Evolutionary conservation across 2,888 invertebrate genomes (phyloP), one percentile per base, ranked within the genome.

Genomic region (Crioceris asparagi): DNA sequence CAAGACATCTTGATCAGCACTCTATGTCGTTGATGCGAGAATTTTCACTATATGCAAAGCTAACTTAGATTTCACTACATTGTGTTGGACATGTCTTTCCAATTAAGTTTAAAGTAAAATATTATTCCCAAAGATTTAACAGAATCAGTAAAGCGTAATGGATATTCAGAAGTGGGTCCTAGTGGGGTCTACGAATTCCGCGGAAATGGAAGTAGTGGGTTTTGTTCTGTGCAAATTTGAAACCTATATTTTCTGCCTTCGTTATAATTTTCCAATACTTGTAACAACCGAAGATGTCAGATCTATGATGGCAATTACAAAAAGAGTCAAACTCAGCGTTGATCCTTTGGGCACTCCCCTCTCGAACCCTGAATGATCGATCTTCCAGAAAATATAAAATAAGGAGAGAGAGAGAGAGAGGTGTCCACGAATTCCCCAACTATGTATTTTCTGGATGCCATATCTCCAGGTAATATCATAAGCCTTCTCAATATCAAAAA

Each of bases 321-420:
- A 46, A 1, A 47, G 32, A 2, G 39, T 35, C 1, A 35, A 35
- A 15, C 43, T 43, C 1, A 48, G 33, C 7, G 36, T 38, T 3
- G 39, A 47, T 1, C 47, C 43, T 35, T 47, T 43, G 2, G 46
- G 42, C 5, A 44, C 31, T 11, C 43, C 43, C 34, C 45, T 46
- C 31, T 18, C 32, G 21, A 0, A 36, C 33, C 21, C 12, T 25
- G 15, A 39, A 37, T 1, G 19, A 18, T n/a, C 39, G 7, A 17
- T 39, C 12, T 21, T 32, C 12, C n/a, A 35, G 18, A 15, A 39
- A 39, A 10, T 15, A 27, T 17, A 5, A 2, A 7, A 43, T 25
- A 12, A 43, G 35, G 6, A 29, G 5, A 14, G 46, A 15, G n/a
- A n/a, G n/a, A n/a, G n/a, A n/a, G n/a, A n/a, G 5, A 39, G 15